Evolutionary conservation across 2,888 invertebrate genomes (phyloP), one percentile per base, ranked within the genome.

Genomic region (Tetrapedia diversipes): DNA sequence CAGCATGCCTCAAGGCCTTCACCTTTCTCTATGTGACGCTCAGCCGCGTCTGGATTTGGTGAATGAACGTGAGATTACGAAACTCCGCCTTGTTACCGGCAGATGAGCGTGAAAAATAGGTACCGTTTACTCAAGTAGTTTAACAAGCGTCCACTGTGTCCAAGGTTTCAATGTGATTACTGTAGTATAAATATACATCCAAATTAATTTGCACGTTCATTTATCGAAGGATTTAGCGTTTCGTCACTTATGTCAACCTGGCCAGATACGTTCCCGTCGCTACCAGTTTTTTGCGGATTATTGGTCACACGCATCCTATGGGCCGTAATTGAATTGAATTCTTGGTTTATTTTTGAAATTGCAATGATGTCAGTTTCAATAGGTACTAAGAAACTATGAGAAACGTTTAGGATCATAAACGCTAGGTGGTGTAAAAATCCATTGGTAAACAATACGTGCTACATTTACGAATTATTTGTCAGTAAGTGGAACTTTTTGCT

Each of bases 51-150:
- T 66, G 57, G 34, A 61, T 71, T 65, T 32, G 54, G 69, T 66
- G 71, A 75, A 74, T 65, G 71, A 73, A 69, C 60, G 64, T 24
- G 43, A 60, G 39, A 47, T 45, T 29, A 51, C 56, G 59, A 41
- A 22, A 54, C 63, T n/a, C n/a, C 10, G 27, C 7, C 54, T 45
- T 41, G 47, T 56, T 63, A 34, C 29, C 49, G 41, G 41, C 51
- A 51, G 57, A 63, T 51, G 57, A 43, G 34, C 67, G 51, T 74
- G 68, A 74, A 68, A 74, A 74, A 74, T 67, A 57, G 57, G 22
- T 24, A 37, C 45, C 14, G 47, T 68, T 68, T 41, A 27, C 39
- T 29, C 34, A 61, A 67, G 56, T 61, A 56, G 49, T 54, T 54
- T 67, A 61, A 59, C 60, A 32, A 47, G 66, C 32, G 14, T 11